Conservation (phyloP, 2,888 invertebrate species). For the Saturnia pavonia region DNA sequence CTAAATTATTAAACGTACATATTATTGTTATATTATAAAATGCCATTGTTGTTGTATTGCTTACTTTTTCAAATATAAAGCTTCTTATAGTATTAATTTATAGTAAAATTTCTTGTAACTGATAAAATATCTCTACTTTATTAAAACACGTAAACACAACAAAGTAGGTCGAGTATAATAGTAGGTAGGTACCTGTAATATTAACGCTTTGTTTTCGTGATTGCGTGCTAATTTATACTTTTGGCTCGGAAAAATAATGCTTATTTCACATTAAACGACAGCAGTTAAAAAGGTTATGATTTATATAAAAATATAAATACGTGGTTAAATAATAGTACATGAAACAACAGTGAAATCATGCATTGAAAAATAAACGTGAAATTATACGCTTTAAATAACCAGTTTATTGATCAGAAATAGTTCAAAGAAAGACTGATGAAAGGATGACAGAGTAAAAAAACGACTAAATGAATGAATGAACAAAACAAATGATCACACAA, state of each 20-base stretch:
- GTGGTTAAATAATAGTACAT: not conserved
- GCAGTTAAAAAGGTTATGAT: not conserved
- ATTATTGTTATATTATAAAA: no score
- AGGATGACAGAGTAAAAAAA: no score
- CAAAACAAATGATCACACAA: no score
- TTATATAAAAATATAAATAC: not conserved
- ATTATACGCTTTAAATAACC: no score
- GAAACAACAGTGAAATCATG: no score
- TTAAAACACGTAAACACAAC: not conserved
- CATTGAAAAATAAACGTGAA: no score
- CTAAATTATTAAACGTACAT: not conserved
- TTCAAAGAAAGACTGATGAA: no score
- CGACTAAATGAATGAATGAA: no score
- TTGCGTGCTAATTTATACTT: slow-evolving; percentile 11
- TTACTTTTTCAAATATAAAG: not conserved
- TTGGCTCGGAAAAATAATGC: not conserved
- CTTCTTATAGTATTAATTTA: no score
- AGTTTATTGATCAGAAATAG: no score
- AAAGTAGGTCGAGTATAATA: slow-evolving; percentile 1
- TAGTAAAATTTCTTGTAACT: no score
- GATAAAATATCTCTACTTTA: not conserved
- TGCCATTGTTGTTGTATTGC: not conserved
- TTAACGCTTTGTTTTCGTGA: slow-evolving; percentile 8
- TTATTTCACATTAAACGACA: not conserved
- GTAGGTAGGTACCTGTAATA: not conserved